Conservation (phyloP, 37 sponge, comb jelly and placozoan genomes). For the Lycopodina hypogea region DNA sequence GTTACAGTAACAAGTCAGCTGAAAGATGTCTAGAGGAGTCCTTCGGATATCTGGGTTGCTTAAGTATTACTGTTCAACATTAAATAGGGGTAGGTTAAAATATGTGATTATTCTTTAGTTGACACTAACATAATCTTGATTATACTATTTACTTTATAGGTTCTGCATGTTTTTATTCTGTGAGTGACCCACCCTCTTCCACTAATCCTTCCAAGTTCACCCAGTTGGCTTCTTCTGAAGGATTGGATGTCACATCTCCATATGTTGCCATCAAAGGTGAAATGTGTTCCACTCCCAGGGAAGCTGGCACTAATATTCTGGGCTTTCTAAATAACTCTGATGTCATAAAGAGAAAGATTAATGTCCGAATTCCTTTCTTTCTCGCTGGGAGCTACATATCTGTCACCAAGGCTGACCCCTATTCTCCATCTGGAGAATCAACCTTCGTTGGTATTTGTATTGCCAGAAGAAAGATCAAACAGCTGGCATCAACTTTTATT, state of each 20-base stretch:
- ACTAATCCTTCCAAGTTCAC: neutral
- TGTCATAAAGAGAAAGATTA: constrained; percentile 41
- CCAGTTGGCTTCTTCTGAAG: neutral
- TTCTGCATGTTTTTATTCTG: neutral
- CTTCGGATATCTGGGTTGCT: too few species aligned
- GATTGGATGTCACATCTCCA: neutral
- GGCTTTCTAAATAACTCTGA: constrained; percentile 67
- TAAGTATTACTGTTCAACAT: too few species aligned
- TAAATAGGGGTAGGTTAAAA: too few species aligned
- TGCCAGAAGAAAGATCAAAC: constrained; percentile 56
- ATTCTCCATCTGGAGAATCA: constrained; percentile 51
- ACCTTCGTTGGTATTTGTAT: constrained; percentile 88
- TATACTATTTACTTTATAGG: neutral
- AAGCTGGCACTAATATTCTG: constrained; percentile 70
- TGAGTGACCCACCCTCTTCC: neutral
- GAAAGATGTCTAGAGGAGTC: too few species aligned
- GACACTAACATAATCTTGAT: too few species aligned
- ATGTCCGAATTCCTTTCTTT: constrained; percentile 64
- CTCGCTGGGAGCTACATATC: constrained; percentile 64
- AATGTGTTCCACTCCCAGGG: constrained; percentile 53
- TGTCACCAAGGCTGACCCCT: constrained; percentile 69
- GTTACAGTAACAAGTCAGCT: too few species aligned
- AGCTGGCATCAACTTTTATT: constrained; percentile 70
- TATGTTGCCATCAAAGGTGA: neutral
- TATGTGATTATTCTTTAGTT: too few species aligned